Conservation (phyloP, 2,113 vertebrate species). For the Amblyopsis rosae region DNA sequence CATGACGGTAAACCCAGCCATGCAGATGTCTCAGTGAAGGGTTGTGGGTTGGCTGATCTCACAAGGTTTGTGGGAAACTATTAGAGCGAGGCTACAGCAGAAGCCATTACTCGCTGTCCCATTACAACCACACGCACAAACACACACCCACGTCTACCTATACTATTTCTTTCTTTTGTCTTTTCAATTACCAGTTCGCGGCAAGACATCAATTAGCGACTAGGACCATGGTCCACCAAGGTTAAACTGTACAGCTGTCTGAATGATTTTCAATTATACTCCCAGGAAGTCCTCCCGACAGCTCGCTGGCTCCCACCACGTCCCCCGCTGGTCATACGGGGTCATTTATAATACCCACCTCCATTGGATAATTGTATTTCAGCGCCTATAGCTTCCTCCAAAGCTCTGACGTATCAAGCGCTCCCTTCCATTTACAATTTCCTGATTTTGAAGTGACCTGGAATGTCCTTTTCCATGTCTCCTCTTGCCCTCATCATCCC, state of each 20-base stretch:
- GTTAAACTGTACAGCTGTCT: slow-evolving; percentile 78
- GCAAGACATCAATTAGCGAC: slow-evolving; percentile 71
- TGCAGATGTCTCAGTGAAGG: slow-evolving; percentile 2
- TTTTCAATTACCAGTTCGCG: slow-evolving; percentile 55
- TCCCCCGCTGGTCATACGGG: slow-evolving; percentile 43
- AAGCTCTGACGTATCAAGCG: slow-evolving; percentile 6
- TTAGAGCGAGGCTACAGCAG: slow-evolving; percentile 3
- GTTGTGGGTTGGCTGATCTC: neutral
- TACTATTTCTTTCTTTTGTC: slow-evolving; percentile 5
- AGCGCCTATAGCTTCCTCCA: slow-evolving; percentile 38
- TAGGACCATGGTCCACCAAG: slow-evolving; percentile 66
- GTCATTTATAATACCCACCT: slow-evolving; percentile 65
- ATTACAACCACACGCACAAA: neutral
- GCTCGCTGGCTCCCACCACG: slow-evolving; percentile 35
- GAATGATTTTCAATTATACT: slow-evolving; percentile 78
- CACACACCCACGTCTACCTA: slow-evolving; percentile 8
- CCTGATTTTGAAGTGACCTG: slow-evolving; percentile 39
- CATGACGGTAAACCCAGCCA: neutral
- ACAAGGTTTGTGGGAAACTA: neutral
- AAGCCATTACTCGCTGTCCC: neutral
- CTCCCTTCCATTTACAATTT: slow-evolving; percentile 58
- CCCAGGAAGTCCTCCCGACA: slow-evolving; percentile 51
- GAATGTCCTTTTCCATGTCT: slow-evolving; percentile 16
- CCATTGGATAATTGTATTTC: slow-evolving; percentile 61
- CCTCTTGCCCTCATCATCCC: neutral